Evolutionary conservation across 2,888 invertebrate species (phyloP), one percentile per base, ranked within the genome.

Genomic region (Apodemia duryi): DNA sequence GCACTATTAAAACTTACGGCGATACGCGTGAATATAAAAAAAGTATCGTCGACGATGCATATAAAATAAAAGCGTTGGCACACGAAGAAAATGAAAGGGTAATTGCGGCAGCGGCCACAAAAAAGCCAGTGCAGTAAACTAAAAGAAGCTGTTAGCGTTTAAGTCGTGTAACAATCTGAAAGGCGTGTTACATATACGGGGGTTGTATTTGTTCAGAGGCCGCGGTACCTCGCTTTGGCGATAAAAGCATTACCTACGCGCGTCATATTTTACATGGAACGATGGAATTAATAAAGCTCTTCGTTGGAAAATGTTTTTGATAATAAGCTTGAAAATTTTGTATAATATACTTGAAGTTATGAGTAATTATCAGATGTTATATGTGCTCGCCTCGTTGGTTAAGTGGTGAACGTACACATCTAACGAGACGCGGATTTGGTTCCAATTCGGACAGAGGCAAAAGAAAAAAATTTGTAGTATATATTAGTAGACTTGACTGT

Each of bases 101-200:
- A 87, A 88, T 87, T 84, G 85, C 82, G 81, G 81, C 77, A 77
- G 82, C 81, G 81, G 80, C 78, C 78, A 84, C 83, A 83, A 81
- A 86, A 84, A 83, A 78, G 78, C 76, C 72, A 75, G 78, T 78
- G 81, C 81, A 78, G 80, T 81, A 81, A 84, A 86, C 80, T 83
- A 82, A 84, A 84, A 83, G 83, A 82, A 84, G 82, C 80, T 80
- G 82, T 83, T 80, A 80, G 75, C 74, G 80, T 74, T 77, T 77
- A 80, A 82, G 80, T 78, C 77, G 78, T 73, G 78, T 74, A 79
- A 75, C 77, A 76, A 78, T 80, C 76, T 76, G 77, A 77, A 77
- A 79, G 78, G 74, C 74, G 77, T 61, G 61, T 75, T 71, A 74
- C 72, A 73, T 75, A 72, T 73, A 72, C 70, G 67, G 68, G 71